A percentile compares a stretch with the other conserved stretches of the same genome.
These are phyloP conservation scores for Monodelphis domestica DNA, from an alignment of 2,797 vertebrate species.

Conservation along the genomic window DNA sequence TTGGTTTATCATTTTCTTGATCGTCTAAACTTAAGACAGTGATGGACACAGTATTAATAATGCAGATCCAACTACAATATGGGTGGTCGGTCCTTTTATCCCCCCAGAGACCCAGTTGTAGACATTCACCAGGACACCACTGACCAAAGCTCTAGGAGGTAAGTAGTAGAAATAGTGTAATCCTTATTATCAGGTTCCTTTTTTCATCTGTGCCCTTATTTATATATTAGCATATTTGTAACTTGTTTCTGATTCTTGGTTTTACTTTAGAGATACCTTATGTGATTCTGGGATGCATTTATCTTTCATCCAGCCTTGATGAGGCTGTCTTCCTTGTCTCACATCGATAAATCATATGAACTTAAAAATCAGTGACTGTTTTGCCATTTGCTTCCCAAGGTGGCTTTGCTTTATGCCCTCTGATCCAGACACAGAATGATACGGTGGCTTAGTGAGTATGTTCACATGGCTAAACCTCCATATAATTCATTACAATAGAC, in stretches of 20 bases:
- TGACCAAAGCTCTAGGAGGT: background rate
- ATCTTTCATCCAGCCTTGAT: slow-evolving; percentile 23
- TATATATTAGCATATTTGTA: slow-evolving; percentile 14
- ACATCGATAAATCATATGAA: slow-evolving; percentile 22
- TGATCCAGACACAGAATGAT: background rate
- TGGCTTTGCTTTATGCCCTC: background rate
- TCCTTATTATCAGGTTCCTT: background rate
- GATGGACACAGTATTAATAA: background rate
- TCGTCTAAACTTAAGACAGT: background rate
- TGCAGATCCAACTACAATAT: background rate
- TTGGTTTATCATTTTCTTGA: background rate
- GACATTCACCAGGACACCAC: background rate
- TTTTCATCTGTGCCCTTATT: slow-evolving; percentile 7
- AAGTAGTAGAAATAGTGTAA: background rate
- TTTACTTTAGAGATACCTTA: slow-evolving; percentile 22
- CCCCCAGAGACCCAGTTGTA: background rate
- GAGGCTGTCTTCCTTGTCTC: slow-evolving; percentile 22
- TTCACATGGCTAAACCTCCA: background rate
- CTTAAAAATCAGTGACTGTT: background rate
- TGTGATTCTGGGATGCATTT: background rate
- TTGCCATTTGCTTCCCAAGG: background rate
- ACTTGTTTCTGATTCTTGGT: slow-evolving; percentile 23
- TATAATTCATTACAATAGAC: background rate
- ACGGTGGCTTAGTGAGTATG: background rate
- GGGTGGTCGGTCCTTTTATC: background rate